These are phyloP conservation scores for Moxostoma hubbsi DNA, from an alignment of 2,797 vertebrate genomes.

Conservation along the genomic window DNA sequence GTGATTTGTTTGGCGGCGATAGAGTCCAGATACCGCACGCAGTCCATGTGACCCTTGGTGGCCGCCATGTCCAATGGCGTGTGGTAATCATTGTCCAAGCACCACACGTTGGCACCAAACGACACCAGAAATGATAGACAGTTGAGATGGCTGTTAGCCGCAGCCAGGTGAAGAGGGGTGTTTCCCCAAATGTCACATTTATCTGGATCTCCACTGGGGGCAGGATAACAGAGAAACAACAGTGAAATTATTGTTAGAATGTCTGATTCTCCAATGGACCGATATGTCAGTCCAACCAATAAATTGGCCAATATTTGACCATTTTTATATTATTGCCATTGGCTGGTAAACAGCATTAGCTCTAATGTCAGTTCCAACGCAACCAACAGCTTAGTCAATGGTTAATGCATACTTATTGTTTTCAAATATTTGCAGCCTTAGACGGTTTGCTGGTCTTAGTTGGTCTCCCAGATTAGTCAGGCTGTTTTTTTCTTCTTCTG, in stretches of 20 bases:
- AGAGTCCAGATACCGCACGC: slow-evolving; percentile 93
- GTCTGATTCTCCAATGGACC: too few species aligned
- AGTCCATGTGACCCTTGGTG: slow-evolving; percentile 92
- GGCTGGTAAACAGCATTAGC: too few species aligned
- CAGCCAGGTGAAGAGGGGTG: slow-evolving; percentile 91
- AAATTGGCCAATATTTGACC: too few species aligned
- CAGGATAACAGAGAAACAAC: slow-evolving; percentile 2
- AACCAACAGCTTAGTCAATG: too few species aligned
- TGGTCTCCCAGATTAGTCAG: too few species aligned
- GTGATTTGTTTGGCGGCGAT: slow-evolving; percentile 92
- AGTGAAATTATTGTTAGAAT: not conserved
- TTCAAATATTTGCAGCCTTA: too few species aligned
- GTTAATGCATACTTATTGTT: too few species aligned
- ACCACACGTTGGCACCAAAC: slow-evolving; percentile 96
- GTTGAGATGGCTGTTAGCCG: slow-evolving; percentile 90
- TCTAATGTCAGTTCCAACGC: too few species aligned
- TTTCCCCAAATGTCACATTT: slow-evolving; percentile 98
- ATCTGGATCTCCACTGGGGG: slow-evolving; percentile 89
- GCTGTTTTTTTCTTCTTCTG: too few species aligned
- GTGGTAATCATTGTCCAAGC: slow-evolving; percentile 96
- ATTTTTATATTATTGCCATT: too few species aligned
- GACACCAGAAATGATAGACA: slow-evolving; percentile 95
- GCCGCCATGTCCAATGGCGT: slow-evolving; percentile 95
- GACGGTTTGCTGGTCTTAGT: too few species aligned
- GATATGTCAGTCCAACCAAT: too few species aligned